A percentile compares a stretch with the other conserved stretches of the same genome.
These are phyloP conservation scores for Cryptotermes secundus DNA, from an alignment of 1,140 invertebrate genomes.

Conservation along the genomic window DNA sequence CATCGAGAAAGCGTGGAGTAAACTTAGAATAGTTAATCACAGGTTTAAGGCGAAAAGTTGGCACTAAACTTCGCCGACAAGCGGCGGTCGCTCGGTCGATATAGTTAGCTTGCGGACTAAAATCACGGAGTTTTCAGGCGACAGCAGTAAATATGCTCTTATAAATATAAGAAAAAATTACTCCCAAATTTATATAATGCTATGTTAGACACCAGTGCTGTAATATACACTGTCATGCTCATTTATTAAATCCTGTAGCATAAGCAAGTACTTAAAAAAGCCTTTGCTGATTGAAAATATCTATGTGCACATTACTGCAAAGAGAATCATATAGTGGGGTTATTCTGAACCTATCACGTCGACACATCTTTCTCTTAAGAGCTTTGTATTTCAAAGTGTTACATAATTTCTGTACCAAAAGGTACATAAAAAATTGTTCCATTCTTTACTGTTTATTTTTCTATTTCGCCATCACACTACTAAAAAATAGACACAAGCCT, in stretches of 20 bases:
- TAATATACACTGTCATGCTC: background rate
- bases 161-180: background rate
- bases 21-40: background rate
- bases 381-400: background rate
- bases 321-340: background rate
- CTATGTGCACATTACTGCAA: background rate
- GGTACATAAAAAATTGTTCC: background rate
- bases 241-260: background rate
- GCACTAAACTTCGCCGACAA: too few relatives aligned
- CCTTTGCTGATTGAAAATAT: background rate
- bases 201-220: background rate
- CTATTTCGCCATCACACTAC: background rate
- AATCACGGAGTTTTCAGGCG: too few relatives aligned
- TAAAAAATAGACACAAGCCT: background rate
- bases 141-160: background rate
- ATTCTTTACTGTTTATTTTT: background rate
- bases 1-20: background rate
- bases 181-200: background rate
- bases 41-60: too few relatives aligned
- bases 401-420: background rate
- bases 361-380: background rate
- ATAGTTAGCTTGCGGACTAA: too few relatives aligned
- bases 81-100: too few relatives aligned
- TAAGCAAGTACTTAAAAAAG: background rate
- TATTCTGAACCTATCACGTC: slow-evolving; percentile 2